These are phyloP conservation scores for Seriola quinqueradiata DNA, from an alignment of 2,113 vertebrate genomes.

Conservation along the genomic window DNA sequence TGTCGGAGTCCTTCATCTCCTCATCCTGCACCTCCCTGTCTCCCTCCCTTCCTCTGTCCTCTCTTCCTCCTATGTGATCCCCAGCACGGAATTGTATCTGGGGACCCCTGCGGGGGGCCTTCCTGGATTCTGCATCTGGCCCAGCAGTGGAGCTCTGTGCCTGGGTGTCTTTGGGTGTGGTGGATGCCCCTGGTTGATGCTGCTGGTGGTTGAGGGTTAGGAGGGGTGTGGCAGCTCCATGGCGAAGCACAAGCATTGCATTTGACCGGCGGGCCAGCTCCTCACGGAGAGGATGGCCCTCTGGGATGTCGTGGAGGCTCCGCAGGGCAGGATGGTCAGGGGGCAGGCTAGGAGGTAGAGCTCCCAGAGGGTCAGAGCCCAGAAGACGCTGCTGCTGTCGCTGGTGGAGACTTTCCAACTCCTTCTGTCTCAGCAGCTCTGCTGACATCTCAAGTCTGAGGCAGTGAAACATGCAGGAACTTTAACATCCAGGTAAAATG, in stretches of 20 bases:
- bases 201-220: slow-evolving; percentile 90
- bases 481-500: neutral
- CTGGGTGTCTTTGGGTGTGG: slow-evolving; percentile 83
- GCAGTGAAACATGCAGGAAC: slow-evolving; percentile 15
- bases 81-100: slow-evolving; percentile 66
- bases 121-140: slow-evolving; percentile 60
- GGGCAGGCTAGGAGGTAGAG: slow-evolving; percentile 86
- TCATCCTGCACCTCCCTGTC: slow-evolving; percentile 83
- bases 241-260: slow-evolving; percentile 93
- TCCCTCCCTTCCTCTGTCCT: slow-evolving; percentile 68
- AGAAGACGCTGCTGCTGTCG: slow-evolving; percentile 89
- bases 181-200: slow-evolving; percentile 76
- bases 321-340: slow-evolving; percentile 91
- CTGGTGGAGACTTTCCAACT: slow-evolving; percentile 91
- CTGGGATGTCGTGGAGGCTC: slow-evolving; percentile 89
- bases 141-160: slow-evolving; percentile 63
- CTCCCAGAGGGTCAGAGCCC: slow-evolving; percentile 84
- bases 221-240: slow-evolving; percentile 87
- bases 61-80: slow-evolving; percentile 78
- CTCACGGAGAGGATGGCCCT: slow-evolving; percentile 90
- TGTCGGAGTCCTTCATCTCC: slow-evolving; percentile 93
- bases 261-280: slow-evolving; percentile 90
- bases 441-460: slow-evolving; percentile 96
- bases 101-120: slow-evolving; percentile 75
- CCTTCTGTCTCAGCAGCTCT: slow-evolving; percentile 94